These are phyloP conservation scores for Molorchus minor DNA, from an alignment of 2,888 invertebrate species.

Conservation along the genomic window DNA sequence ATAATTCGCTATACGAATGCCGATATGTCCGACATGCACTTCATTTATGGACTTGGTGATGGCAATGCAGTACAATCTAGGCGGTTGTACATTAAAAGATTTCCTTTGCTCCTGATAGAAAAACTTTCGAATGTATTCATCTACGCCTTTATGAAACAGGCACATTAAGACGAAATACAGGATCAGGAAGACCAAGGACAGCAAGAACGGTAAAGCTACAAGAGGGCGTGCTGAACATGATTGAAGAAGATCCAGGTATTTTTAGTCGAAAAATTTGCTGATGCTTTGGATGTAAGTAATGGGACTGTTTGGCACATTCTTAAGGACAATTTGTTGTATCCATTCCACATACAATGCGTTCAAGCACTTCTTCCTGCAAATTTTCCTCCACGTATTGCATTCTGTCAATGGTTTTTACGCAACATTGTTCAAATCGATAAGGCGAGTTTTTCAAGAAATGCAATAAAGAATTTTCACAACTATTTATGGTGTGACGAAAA, in stretches of 20 bases:
- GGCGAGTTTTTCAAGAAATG: too few relatives aligned
- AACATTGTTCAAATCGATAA: not conserved
- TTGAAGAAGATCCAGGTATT: constrained; percentile 34
- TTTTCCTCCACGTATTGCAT: too few relatives aligned
- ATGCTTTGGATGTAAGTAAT: too few relatives aligned
- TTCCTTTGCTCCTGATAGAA: constrained; percentile 28
- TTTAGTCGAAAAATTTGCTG: constrained; percentile 33
- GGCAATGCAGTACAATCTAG: too few relatives aligned
- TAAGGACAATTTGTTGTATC: constrained; percentile 9
- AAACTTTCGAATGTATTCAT: constrained; percentile 30
- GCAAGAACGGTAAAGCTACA: constrained; percentile 33
- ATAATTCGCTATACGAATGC: constrained; percentile 1
- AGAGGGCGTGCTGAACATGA: constrained; percentile 33
- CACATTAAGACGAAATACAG: constrained; percentile 29
- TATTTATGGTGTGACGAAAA: constrained; percentile 28
- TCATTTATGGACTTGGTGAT: too few relatives aligned
- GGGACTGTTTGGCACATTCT: too few relatives aligned
- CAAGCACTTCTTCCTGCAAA: too few relatives aligned
- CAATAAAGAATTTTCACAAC: too few relatives aligned
- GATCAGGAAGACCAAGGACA: constrained; percentile 32
- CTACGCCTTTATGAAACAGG: too few relatives aligned
- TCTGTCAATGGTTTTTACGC: not conserved
- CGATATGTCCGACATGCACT: constrained; percentile 14
- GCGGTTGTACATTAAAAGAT: constrained; percentile 29
- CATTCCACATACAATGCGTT: not conserved